Evolutionary conservation across 1,140 invertebrate genomes (phyloP).

Genomic region (Nilaparvata lugens): DNA sequence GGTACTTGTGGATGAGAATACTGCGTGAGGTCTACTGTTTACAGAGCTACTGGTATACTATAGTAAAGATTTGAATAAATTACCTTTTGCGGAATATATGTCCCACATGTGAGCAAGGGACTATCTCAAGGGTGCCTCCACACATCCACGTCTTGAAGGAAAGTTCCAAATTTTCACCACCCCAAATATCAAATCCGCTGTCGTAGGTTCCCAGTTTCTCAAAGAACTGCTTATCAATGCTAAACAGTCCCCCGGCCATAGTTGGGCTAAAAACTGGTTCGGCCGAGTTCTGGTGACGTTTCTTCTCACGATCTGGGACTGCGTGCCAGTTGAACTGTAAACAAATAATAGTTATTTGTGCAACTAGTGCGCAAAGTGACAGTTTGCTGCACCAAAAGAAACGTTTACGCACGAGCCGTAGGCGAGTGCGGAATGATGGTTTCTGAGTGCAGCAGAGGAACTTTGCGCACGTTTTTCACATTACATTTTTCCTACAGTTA

Average conservation of each 20-base stretch:
- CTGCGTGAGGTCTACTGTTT: too few species aligned
- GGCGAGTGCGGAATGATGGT: too few species aligned
- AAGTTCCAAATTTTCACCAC: too few species aligned
- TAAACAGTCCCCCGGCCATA: conserved; percentile 85
- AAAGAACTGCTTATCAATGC: conserved; percentile 76
- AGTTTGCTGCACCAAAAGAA: too few species aligned
- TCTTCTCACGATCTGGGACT: conserved; percentile 84
- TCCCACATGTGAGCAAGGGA: conserved; percentile 96
- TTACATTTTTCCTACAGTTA: too few species aligned
- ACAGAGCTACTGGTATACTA: too few species aligned
- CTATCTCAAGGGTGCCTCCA: conserved; percentile 84
- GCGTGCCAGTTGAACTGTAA: conserved; percentile 89
- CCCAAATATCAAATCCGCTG: conserved; percentile 97
- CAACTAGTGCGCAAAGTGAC: too few species aligned
- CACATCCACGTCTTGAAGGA: conserved; percentile 55
- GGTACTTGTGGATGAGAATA: too few species aligned
- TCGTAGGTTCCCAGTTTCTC: conserved; percentile 93
- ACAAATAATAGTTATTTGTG: conserved; percentile 17
- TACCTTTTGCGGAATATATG: conserved; percentile 96
- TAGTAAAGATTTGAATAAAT: too few species aligned
- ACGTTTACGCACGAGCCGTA: too few species aligned
- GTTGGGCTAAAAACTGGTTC: conserved; percentile 93
- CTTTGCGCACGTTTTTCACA: too few species aligned
- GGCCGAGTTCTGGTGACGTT: conserved; percentile 72
- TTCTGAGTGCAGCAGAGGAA: too few species aligned